Evolutionary conservation across 2,888 invertebrate genomes (phyloP), one percentile per base, ranked within the genome.

Genomic region (Sarcophaga subvicina): DNA sequence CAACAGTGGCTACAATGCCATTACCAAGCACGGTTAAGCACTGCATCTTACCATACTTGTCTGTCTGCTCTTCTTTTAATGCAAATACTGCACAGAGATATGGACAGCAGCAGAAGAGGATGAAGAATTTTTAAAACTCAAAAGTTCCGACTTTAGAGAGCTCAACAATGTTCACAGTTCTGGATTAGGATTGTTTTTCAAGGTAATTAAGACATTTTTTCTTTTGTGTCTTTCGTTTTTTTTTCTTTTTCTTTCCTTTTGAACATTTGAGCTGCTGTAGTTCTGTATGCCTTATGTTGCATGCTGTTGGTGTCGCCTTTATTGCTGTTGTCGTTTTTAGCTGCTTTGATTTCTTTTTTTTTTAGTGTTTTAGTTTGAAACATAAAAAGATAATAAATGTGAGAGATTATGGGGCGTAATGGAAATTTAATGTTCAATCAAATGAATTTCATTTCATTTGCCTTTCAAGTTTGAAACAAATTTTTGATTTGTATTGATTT

Each of bases 201-300:
- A 84, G 81, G 87, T 87, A 87, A 87, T 87, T 87, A 87, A 87
- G 87, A 87, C 84, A 87, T 87, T 87, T 81, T 87, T 87, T 81
- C 59, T 25, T 49, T 27, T 17, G 5, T 37, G n/a, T 45, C 70
- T 62, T 71, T 80, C 47, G 37, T 22, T 37, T 75, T 64, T 66
- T 71, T 17, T 10, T 62, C 72, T 79, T 62, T 78, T 79, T 63
- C 27, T 17, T 14, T 14, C 3, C 27, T 47, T 17, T 75, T 83
- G 37, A 37, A 8, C 1, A 10, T 37, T 37, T 37, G 10, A 8
- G 37, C 37, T 8, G 8, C 37, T 2, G 37, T 37, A 37, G 8
- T 37, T 69, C 73, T 59, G 37, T 63, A 69, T 62, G 47, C 66
- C 47, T 37, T 45, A 14, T 80, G 76, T 62, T 45, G 64, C 49